Conservation (phyloP, 2,888 invertebrate genomes). For the Marronus borbonicus region DNA sequence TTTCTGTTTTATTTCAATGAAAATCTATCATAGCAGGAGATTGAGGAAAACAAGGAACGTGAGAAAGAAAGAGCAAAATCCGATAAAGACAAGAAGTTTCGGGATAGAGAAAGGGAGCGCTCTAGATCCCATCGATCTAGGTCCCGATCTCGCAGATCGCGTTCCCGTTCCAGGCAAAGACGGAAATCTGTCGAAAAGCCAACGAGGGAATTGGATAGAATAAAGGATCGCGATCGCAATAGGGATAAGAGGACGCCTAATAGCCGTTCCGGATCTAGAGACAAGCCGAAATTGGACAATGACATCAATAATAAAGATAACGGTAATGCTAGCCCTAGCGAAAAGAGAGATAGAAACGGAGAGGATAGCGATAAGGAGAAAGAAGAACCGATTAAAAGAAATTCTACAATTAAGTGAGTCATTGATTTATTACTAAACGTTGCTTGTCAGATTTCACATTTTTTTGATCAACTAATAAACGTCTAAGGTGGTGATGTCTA, state of each 20-base stretch:
- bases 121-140: slow-evolving; percentile 63
- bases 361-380: slow-evolving; percentile 62
- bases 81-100: slow-evolving; percentile 70
- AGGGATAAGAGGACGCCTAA: slow-evolving; percentile 54
- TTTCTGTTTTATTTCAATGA: slow-evolving; percentile 43
- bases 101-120: slow-evolving; percentile 69
- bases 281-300: slow-evolving; percentile 57
- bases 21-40: slow-evolving; percentile 69
- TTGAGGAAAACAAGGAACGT: slow-evolving; percentile 66
- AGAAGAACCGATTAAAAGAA: slow-evolving; percentile 56
- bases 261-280: slow-evolving; percentile 62
- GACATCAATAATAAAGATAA: slow-evolving; percentile 67
- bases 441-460: too few relatives aligned
- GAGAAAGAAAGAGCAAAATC: slow-evolving; percentile 70
- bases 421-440: background rate
- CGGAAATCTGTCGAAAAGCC: slow-evolving; percentile 59
- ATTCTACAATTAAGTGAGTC: slow-evolving; percentile 49
- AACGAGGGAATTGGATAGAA: slow-evolving; percentile 57
- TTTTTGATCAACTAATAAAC: too few relatives aligned
- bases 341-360: slow-evolving; percentile 52
- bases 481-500: too few relatives aligned
- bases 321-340: slow-evolving; percentile 66
- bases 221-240: slow-evolving; percentile 59
- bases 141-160: slow-evolving; percentile 61
- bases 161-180: slow-evolving; percentile 61